These are phyloP conservation scores for Gavialis gangeticus DNA, from an alignment of 2,113 vertebrate species.

Conservation along the genomic window DNA sequence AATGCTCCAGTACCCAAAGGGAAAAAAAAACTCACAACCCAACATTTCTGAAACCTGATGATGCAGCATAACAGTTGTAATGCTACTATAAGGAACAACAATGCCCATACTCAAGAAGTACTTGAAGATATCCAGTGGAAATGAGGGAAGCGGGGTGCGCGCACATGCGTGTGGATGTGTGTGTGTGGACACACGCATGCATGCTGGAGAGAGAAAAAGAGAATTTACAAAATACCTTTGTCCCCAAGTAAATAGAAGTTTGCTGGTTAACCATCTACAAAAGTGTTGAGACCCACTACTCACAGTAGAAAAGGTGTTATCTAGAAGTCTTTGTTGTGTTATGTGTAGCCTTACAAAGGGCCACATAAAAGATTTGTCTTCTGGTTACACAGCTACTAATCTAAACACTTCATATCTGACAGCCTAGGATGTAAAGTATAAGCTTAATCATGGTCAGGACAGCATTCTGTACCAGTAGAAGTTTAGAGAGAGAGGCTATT, in stretches of 20 bases:
- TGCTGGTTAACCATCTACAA: not conserved
- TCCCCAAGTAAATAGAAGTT: not conserved
- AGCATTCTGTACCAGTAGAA: not conserved
- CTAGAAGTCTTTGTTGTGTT: not conserved
- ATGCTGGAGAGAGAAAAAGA: too few relatives aligned
- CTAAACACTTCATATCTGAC: not conserved
- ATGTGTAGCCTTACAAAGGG: not conserved
- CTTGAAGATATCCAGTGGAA: not conserved
- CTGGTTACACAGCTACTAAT: not conserved
- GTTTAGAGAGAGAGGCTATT: fast-evolving
- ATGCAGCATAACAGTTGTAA: not conserved
- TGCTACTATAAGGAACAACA: not conserved
- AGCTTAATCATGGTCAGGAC: not conserved
- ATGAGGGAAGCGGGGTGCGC: too few relatives aligned
- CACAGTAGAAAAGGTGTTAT: not conserved
- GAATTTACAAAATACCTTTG: not conserved
- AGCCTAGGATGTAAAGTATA: not conserved
- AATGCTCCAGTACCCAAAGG: not conserved
- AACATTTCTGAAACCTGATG: not conserved
- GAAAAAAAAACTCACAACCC: not conserved
- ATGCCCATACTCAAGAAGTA: not conserved
- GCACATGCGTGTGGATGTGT: too few relatives aligned
- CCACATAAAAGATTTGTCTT: not conserved
- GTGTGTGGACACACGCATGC: too few relatives aligned
- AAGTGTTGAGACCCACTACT: not conserved